Evolutionary conservation across 2,888 invertebrate species (phyloP), one percentile per base, ranked within the genome.

Genomic region (Petrolisthes cinctipes): DNA sequence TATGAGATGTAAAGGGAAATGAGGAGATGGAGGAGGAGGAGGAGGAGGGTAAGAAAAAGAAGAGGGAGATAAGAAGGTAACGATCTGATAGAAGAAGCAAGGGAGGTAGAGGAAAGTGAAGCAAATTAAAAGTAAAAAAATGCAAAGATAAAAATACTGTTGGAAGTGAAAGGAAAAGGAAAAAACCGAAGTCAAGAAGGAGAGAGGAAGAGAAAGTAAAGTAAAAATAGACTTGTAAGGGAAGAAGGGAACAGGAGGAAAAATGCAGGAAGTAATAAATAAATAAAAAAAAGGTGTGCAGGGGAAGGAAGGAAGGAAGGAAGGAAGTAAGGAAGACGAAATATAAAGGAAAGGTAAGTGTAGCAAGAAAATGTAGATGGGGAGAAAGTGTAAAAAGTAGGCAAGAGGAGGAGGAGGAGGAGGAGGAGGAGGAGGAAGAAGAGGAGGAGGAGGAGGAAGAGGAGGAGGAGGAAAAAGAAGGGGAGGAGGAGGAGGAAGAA

Each of bases 371-470:
- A 11, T 66, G 11, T 17, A 17, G 17, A 66, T 14, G 11, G 66
- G 66, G 66, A 2, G 17, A 66, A 66, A 66, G 17, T 2, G 17
- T 11, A 14, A 17, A 14, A 17, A 17, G 14, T 14, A 66, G 17
- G 11, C 17, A 66, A 3, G 17, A 11, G 17, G 66, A 14, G 66
- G 66, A 66, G 2, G 11, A 75, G 37, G 14, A 51, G 4, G 75
- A 37, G 4, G 5, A 14, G 56, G 79, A 79, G 4, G 51, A 51
- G 53, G 53, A 53, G 76, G 76, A 53, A n/a, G 53, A 53, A n/a
- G 76, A 53, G 76, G 76, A 51, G 37, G 75, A 75, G 37, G 75
- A 75, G 37, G 37, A 75, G 6, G 75, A 75, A 51, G 75, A 75
- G 37, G 75, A 75, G 75, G 37, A 75, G 9, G 3, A 11, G 11